Evolutionary conservation across 2,797 vertebrate genomes (phyloP).

Genomic region (Coranthus polyacanthus): DNA sequence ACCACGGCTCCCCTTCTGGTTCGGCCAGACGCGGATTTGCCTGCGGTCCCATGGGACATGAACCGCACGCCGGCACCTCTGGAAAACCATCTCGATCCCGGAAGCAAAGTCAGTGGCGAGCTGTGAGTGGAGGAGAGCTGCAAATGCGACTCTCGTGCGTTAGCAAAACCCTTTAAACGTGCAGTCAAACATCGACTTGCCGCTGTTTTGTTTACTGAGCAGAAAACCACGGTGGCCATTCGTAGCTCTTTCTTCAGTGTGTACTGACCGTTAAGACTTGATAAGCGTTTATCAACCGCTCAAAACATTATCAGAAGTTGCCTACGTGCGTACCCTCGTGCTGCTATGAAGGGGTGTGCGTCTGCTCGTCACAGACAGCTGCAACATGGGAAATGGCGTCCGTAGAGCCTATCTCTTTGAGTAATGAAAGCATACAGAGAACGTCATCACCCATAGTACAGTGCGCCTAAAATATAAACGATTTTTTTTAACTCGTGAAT

Average conservation of each 20-base stretch:
- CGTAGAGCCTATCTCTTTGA: rapidly evolving
- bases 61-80: constrained; percentile 59
- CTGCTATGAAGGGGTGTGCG: constrained; percentile 35
- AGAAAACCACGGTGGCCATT: constrained; percentile 72
- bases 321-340: constrained; percentile 53
- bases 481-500: not conserved
- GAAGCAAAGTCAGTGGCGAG: constrained; percentile 26
- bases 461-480: not conserved
- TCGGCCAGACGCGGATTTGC: constrained; percentile 54
- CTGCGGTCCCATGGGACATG: constrained; percentile 72
- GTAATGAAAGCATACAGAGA: rapidly evolving
- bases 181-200: constrained; percentile 54
- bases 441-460: constrained; percentile 70
- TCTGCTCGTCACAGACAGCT: not conserved
- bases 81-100: constrained; percentile 64
- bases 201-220: constrained; percentile 52
- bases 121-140: constrained; percentile 24
- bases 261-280: rapidly evolving
- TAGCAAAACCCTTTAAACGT: constrained; percentile 35
- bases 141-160: constrained; percentile 4
- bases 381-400: constrained; percentile 76
- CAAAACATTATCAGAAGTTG: constrained; percentile 55
- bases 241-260: not conserved
- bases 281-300: not conserved
- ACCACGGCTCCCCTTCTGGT: constrained; percentile 64